Percentiles rank a stretch among this genome's conserved stretches.
Evolutionary conservation across 2,113 vertebrate species (phyloP).

Genomic region (Elachura formosa): DNA sequence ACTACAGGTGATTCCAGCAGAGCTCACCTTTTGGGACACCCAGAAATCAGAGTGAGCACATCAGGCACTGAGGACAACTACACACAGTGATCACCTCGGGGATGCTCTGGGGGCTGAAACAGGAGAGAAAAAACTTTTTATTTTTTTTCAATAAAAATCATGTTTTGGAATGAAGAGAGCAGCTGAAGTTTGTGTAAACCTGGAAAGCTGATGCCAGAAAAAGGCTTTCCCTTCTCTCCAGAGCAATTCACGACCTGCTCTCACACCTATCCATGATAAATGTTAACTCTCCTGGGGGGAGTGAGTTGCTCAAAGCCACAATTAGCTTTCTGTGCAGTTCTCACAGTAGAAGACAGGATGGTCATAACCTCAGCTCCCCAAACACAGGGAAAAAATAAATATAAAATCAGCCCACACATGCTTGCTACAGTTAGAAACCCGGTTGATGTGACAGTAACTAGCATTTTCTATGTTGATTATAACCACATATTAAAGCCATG

Average conservation of each 20-base stretch:
- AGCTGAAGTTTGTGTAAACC: neutral
- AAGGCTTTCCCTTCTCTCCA: neutral
- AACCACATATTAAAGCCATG: neutral
- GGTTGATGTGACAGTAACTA: neutral
- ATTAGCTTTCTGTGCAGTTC: neutral
- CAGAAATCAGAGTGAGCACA: neutral
- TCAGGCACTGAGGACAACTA: neutral
- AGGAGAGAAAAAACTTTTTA: neutral
- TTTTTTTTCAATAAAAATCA: too few species aligned
- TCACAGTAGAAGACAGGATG: neutral
- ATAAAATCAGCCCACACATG: accelerated
- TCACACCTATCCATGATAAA: neutral
- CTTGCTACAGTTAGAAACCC: neutral
- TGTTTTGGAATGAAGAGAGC: neutral
- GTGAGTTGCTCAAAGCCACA: neutral
- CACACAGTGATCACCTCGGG: too few species aligned
- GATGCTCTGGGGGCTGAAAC: neutral
- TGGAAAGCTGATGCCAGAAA: neutral
- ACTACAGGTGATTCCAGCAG: neutral
- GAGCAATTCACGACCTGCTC: neutral
- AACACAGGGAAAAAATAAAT: neutral
- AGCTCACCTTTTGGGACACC: too few species aligned
- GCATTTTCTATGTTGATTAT: neutral
- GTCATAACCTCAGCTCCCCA: neutral
- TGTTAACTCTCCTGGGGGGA: neutral